Base-by-base conservation (phyloP, 2,888 invertebrate genomes). In the Drosophila tanythrix region DNA sequence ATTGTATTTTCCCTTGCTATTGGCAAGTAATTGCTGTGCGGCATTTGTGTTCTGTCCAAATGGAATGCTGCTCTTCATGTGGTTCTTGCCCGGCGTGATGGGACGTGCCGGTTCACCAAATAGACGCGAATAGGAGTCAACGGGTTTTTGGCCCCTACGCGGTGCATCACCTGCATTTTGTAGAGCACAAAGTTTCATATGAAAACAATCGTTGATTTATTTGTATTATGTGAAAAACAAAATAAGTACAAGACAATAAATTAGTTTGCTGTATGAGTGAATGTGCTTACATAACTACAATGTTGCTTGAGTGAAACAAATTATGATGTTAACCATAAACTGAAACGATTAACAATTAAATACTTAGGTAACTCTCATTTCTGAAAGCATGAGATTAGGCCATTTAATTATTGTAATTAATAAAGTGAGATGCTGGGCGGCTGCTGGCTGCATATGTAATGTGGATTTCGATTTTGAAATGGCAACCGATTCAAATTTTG, bases 101-200 rank as follows among this genome's bases (percentile, higher is more conserved):
- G 93, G 93, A 92, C 94, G 93, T 82, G 94, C 93, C 83, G 94
- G 94, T 86, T 94, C 94, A 79, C 94, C 95, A 92, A 94, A 94
- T 81, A 94, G 93, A 83, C 94, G 94, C 86, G 93, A 93, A 92
- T 94, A 93, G 77, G 94, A 94, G 91, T 94, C 94, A 91, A 93
- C 87, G 81, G 89, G 92, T 82, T 92, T 93, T 81, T 92, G 92
- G 71, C 82, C 92, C 68, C 93, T 92, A 72, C 93, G 92, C 72
- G 90, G 91, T 67, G 89, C 90, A 81, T 93, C 93, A 79, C 92
- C 92, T 93, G 56, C 36, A 29, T n/a, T 53, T 25, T 40, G 57
- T 36, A 75, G 59, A 53, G 43, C 31, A 33, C 18, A 60, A 61
- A 55, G 51, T 46, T 40, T 27, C 18, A 38, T 61, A 60, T 70